phyloP scores from a whole-genome alignment of 2,797 vertebrate genomes.

The Myiotriccus ornatus region DNA sequence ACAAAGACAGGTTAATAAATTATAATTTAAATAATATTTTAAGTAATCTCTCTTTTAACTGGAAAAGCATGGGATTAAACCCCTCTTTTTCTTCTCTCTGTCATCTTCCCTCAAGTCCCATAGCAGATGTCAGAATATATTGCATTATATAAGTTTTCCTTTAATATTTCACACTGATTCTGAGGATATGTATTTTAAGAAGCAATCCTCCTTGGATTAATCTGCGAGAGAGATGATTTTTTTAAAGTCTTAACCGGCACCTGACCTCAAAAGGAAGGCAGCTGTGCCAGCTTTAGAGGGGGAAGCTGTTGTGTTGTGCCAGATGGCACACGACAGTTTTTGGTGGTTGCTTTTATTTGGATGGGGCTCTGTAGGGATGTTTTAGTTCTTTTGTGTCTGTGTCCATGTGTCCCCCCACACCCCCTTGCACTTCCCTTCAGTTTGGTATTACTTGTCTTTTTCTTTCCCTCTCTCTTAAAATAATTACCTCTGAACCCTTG shows the following conservation, averaged over 20 bases:
- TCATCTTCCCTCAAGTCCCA: neutral
- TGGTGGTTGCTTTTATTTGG: neutral
- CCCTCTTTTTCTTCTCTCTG: neutral
- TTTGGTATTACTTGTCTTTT: neutral
- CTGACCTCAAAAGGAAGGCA: neutral
- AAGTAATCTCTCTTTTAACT: neutral
- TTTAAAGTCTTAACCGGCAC: neutral
- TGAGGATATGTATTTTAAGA: neutral
- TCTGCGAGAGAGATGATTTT: neutral
- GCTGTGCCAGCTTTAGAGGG: neutral
- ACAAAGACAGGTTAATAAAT: neutral
- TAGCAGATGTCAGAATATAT: neutral
- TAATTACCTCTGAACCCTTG: neutral
- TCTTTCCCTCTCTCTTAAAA: neutral
- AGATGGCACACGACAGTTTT: neutral
- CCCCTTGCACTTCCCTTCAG: accelerated
- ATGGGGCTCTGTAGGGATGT: accelerated
- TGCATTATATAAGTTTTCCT: neutral
- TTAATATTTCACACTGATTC: neutral
- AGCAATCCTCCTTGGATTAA: neutral
- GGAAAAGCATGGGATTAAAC: neutral
- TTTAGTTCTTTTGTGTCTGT: neutral
- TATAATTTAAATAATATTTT: neutral
- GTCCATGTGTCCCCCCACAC: neutral
- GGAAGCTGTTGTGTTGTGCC: neutral